phyloP scores from a whole-genome alignment of 2,797 vertebrate genomes.

The Carcharodon carcharias region DNA sequence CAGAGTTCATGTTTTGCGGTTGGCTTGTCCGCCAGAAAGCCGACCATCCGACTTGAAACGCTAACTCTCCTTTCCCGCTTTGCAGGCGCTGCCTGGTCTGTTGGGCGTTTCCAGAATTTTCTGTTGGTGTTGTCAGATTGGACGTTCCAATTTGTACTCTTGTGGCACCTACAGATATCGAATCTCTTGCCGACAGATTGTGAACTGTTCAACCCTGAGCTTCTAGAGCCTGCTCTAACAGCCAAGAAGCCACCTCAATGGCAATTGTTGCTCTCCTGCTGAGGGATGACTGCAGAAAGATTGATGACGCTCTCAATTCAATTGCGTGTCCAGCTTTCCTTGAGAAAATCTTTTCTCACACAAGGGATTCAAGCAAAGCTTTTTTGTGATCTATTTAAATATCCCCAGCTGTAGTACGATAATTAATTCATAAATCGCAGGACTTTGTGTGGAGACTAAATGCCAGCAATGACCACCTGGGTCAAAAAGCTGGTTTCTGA shows the following conservation, averaged over 20 bases:
- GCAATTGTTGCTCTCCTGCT: background rate
- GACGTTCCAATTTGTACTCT: background rate
- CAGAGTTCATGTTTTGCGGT: background rate
- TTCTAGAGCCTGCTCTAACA: background rate
- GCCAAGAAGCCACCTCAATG: background rate
- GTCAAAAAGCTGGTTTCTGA: background rate
- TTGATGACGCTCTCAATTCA: background rate
- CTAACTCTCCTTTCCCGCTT: no score
- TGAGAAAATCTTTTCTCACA: background rate
- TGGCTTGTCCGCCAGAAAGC: background rate
- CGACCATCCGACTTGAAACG: no score
- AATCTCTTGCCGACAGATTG: background rate
- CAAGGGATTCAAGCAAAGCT: background rate
- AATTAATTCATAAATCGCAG: background rate
- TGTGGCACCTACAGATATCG: background rate
- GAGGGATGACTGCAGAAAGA: background rate
- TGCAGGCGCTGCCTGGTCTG: background rate
- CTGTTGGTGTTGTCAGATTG: background rate
- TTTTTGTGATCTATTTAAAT: background rate
- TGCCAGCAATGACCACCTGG: background rate
- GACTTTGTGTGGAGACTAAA: background rate
- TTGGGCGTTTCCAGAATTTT: background rate
- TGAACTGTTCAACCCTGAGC: background rate
- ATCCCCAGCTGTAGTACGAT: background rate
- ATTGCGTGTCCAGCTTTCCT: background rate